A percentile compares a stretch with the other conserved stretches of the same genome.
Evolutionary conservation across 1,140 invertebrate species (phyloP).

Genomic region (Leptinotarsa lineolata): DNA sequence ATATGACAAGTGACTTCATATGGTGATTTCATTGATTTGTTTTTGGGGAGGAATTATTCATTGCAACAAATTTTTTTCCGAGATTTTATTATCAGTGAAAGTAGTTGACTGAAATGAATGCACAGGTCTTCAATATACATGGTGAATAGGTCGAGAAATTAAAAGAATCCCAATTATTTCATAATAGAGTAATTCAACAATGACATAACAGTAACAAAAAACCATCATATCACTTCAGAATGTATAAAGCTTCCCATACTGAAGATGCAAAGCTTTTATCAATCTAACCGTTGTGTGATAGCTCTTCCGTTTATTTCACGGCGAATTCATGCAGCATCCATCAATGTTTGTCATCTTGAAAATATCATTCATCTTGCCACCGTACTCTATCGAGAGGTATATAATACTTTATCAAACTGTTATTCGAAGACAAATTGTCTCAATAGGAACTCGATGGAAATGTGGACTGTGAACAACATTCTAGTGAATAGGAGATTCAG

Average conservation of each 20-base stretch:
- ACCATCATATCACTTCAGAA: too few species aligned
- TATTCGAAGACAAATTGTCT: conserved; percentile 2
- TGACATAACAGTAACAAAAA: too few species aligned
- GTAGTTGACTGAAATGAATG: too few species aligned
- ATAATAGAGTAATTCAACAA: too few species aligned
- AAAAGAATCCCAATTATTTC: too few species aligned
- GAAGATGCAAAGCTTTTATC: conserved; percentile 46
- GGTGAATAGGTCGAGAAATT: too few species aligned
- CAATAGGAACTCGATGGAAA: background rate
- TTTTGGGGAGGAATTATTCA: too few species aligned
- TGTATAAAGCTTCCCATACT: background rate
- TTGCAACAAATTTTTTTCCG: too few species aligned
- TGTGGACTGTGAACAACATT: background rate
- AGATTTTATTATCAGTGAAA: too few species aligned
- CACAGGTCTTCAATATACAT: too few species aligned
- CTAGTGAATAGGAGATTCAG: background rate
- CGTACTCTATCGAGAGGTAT: conserved; percentile 3
- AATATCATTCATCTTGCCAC: conserved; percentile 40
- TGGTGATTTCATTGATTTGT: too few species aligned
- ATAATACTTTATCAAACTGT: conserved; percentile 22
- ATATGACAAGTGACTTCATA: too few species aligned
- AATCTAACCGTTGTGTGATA: conserved; percentile 43
- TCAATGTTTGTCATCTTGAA: conserved; percentile 36
- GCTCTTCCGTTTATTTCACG: conserved; percentile 29
- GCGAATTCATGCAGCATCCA: conserved; percentile 17